Evolutionary conservation across 2,797 vertebrate species (phyloP), one percentile per base, ranked within the genome.

Genomic region (Urocyon cinereoargenteus): DNA sequence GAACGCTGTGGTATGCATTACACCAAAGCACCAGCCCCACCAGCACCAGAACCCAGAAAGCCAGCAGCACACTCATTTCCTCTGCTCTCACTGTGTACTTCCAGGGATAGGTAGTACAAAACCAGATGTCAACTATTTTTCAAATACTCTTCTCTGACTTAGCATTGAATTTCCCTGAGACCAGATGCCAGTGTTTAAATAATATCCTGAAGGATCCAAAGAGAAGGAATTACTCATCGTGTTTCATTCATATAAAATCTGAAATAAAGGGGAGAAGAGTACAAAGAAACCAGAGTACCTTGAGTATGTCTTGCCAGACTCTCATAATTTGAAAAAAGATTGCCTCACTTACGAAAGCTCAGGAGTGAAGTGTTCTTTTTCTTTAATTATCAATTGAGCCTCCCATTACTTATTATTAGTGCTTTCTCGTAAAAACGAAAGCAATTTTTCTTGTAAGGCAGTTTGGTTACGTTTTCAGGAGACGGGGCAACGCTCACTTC

Each of bases 121-220:
- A 94, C 91, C 92, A 98, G 96, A 96, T 97, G 77, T 77, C 57
- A 78, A 90, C 95, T 51, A 88, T 94, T 97, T 91, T 31, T 40
- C 97, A 97, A 78, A 92, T 87, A 0, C 59, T 97, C 59, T 86
- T 98, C 89, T 98, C 87, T 96, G 90, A 97, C 97, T 97, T 94
- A 96, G 62, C 92, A 83, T 95, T 96, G 82, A 93, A 21, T 66
- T 98, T 95, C 97, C 83, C 86, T 91, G n/a, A 24, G 79, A 92
- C 95, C 95, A 95, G 95, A 88, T 62, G 81, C 84, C 88, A 3
- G 22, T 96, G 86, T 97, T 98, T 96, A 97, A 97, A 91, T 84
- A 96, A 97, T 53, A 93, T 83, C 96, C 90, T 86, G 95, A 90
- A 94, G 79, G 68, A 96, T 95, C 97, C 96, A 96, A 92, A 96